Evolutionary conservation across 2,797 vertebrate species (phyloP).

Genomic region (Nyctibius grandis): DNA sequence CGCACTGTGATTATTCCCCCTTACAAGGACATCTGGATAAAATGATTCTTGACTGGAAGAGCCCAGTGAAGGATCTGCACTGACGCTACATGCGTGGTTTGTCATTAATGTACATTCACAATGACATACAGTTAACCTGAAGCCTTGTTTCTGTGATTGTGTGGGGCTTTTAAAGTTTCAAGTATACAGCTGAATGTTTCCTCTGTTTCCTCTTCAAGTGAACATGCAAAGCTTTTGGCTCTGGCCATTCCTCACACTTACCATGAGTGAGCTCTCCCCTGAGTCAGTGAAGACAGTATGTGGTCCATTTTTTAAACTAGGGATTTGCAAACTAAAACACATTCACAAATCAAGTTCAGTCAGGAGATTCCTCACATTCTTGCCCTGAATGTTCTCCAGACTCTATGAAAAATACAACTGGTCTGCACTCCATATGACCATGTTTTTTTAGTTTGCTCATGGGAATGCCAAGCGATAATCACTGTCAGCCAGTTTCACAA

Average conservation of each 20-base stretch:
- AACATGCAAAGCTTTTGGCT: background rate
- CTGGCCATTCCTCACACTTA: background rate
- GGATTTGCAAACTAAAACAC: background rate
- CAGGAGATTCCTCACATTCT: slow-evolving; percentile 11
- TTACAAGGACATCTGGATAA: background rate
- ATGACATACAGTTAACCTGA: background rate
- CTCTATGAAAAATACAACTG: background rate
- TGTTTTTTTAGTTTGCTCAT: background rate
- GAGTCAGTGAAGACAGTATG: background rate
- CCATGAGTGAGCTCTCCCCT: background rate
- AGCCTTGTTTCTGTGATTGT: background rate
- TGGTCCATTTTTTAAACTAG: background rate
- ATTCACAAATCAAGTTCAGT: slow-evolving; percentile 1
- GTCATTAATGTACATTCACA: background rate
- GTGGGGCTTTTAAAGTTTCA: background rate
- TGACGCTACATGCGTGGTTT: background rate
- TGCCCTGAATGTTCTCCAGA: background rate
- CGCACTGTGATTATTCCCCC: background rate
- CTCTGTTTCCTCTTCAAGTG: background rate
- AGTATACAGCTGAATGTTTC: background rate
- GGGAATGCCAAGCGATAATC: background rate
- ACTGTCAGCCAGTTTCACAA: background rate
- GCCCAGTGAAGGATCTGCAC: background rate
- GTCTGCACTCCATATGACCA: slow-evolving; percentile 4
- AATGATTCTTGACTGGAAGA: background rate